phyloP scores from a whole-genome alignment of 2,888 invertebrate species.

The Spodoptera exigua region DNA sequence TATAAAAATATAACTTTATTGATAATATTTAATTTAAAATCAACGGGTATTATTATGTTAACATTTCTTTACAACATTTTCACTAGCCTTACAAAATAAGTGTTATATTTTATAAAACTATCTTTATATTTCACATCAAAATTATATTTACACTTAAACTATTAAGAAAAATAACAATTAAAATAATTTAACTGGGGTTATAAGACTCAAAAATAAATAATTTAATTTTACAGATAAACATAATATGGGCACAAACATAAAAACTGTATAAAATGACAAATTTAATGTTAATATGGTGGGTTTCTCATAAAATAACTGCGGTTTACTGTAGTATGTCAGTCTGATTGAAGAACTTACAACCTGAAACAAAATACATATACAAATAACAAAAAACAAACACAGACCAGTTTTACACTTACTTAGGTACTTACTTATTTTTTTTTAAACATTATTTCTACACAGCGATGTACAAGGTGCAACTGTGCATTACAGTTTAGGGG shows the following conservation, averaged over 20 bases:
- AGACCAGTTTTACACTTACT: too few species aligned
- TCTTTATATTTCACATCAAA: constrained; percentile 33
- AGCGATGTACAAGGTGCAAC: too few species aligned
- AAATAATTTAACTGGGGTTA: constrained; percentile 41
- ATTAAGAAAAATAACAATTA: constrained; percentile 47
- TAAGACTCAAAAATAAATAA: constrained; percentile 43
- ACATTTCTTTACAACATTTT: constrained; percentile 70
- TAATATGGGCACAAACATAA: constrained; percentile 57
- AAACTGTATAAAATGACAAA: constrained; percentile 18
- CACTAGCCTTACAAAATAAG: constrained; percentile 84
- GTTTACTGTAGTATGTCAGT: constrained; percentile 26
- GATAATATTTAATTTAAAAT: constrained; percentile 53
- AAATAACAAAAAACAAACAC: too few species aligned
- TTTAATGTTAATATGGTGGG: constrained; percentile 56
- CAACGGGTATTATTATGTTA: constrained; percentile 57
- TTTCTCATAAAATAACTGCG: constrained; percentile 27
- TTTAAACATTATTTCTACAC: too few species aligned
- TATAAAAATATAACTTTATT: constrained; percentile 48
- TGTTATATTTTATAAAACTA: constrained; percentile 61
- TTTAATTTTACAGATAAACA: constrained; percentile 36
- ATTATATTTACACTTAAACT: constrained; percentile 54
- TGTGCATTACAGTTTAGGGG: too few species aligned
- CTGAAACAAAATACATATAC: constrained; percentile 21
- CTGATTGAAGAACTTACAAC: constrained; percentile 23
- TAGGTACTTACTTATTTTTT: too few species aligned